phyloP scores from a whole-genome alignment of 2,888 invertebrate species.

The Zele albiditarsus region DNA sequence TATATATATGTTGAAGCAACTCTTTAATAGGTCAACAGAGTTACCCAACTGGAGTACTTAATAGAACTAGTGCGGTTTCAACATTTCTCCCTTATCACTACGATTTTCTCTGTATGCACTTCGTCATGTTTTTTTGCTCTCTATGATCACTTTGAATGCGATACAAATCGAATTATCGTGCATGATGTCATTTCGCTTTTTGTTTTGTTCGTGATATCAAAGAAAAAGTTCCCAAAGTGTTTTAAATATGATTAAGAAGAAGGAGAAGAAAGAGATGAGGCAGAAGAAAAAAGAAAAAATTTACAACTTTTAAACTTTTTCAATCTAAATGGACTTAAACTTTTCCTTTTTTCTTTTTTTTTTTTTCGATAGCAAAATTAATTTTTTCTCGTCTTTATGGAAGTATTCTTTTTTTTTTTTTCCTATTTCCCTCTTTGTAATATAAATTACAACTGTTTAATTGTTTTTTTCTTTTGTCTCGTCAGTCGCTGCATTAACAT shows the following conservation, averaged over 20 bases:
- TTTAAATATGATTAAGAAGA: constrained; percentile 3
- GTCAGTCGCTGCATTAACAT: background rate
- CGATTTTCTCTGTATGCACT: constrained; percentile 17
- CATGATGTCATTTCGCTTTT: constrained; percentile 17
- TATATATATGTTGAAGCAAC: constrained; percentile 7
- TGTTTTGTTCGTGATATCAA: background rate
- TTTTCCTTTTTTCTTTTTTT: constrained; percentile 29
- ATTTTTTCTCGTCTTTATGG: background rate
- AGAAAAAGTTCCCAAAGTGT: background rate
- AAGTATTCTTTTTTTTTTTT: background rate
- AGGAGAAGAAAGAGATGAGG: background rate
- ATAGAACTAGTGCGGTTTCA: constrained; percentile 53
- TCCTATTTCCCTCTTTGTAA: no score
- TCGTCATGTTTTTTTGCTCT: constrained; percentile 34
- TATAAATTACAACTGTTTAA: background rate
- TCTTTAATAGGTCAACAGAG: constrained; percentile 53
- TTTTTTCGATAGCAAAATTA: background rate
- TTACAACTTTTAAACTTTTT: constrained; percentile 1
- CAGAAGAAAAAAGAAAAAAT: background rate
- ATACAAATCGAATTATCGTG: constrained; percentile 53
- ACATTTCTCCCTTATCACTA: constrained; percentile 33
- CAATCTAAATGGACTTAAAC: constrained; percentile 24
- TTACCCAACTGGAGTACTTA: constrained; percentile 50
- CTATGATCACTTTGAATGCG: constrained; percentile 37
- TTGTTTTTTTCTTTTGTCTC: background rate